Evolutionary conservation across 2,797 vertebrate species (phyloP).

Genomic region (Enteromius radiatus): DNA sequence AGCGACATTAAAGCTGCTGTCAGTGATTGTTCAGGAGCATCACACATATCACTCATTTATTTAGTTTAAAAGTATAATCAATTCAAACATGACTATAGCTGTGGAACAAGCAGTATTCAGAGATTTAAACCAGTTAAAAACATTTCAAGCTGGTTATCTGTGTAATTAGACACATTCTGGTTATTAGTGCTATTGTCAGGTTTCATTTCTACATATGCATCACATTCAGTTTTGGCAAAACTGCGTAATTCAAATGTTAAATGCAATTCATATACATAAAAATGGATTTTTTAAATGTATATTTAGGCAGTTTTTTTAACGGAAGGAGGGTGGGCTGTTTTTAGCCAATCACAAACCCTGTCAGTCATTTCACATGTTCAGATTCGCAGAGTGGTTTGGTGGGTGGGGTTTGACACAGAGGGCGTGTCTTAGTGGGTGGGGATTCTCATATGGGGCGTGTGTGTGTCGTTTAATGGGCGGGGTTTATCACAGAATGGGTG

Average conservation of each 20-base stretch:
- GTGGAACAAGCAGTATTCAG: background rate
- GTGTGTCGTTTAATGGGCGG: background rate
- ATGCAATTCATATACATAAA: background rate
- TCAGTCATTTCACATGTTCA: background rate
- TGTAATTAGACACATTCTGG: background rate
- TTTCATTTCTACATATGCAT: background rate
- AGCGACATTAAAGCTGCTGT: background rate
- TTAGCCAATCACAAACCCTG: background rate
- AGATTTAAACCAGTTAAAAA: background rate
- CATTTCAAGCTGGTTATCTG: background rate
- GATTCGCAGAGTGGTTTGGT: background rate
- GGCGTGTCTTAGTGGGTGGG: background rate
- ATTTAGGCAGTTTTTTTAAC: background rate
- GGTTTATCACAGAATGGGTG: fast-evolving
- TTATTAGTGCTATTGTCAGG: background rate
- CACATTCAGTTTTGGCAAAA: background rate
- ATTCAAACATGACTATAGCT: background rate
- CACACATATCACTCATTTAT: background rate
- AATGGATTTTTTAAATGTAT: too few relatives aligned
- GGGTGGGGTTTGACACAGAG: background rate
- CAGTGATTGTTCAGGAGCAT: background rate
- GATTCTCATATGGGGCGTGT: background rate
- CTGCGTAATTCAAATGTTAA: background rate
- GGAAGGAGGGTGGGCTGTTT: background rate
- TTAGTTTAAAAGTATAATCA: background rate